Conservation (phyloP, 64 coral and sea anemone genomes). For the Actinia tenebrosa region DNA sequence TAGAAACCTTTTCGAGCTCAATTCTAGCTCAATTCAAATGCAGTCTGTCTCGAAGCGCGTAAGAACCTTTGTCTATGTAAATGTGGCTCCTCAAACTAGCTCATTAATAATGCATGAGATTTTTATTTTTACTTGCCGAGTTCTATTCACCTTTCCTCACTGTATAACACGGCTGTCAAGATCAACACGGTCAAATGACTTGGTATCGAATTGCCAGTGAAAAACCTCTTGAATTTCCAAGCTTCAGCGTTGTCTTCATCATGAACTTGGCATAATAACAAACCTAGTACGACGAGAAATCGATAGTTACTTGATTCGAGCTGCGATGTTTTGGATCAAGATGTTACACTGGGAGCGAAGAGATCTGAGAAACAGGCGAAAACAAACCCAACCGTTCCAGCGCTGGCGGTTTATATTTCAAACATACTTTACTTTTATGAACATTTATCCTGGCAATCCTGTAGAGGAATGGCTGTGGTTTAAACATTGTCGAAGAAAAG, state of each 20-base stretch:
- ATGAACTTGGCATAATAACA: neutral
- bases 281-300: neutral
- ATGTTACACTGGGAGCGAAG: constrained; percentile 14
- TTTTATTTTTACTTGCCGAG: constrained; percentile 2
- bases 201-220: constrained; percentile 5
- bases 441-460: constrained; percentile 80
- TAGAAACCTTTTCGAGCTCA: neutral
- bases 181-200: constrained; percentile 14
- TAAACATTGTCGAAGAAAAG: constrained; percentile 88
- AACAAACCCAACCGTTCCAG: constrained; percentile 7
- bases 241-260: neutral
- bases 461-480: constrained; percentile 86
- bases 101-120: constrained; percentile 47
- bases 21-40: neutral
- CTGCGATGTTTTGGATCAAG: constrained; percentile 14
- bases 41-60: neutral
- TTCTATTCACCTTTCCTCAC: constrained; percentile 3
- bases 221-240: neutral
- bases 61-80: neutral
- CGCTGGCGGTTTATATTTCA: constrained; percentile 22
- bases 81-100: neutral
- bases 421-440: constrained; percentile 10
- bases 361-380: neutral
- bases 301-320: neutral
- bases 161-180: constrained; percentile 18